A percentile compares a stretch with the other conserved stretches of the same genome.
phyloP scores from a whole-genome alignment of 2,797 vertebrate species.

The Chiroxiphia lanceolata region DNA sequence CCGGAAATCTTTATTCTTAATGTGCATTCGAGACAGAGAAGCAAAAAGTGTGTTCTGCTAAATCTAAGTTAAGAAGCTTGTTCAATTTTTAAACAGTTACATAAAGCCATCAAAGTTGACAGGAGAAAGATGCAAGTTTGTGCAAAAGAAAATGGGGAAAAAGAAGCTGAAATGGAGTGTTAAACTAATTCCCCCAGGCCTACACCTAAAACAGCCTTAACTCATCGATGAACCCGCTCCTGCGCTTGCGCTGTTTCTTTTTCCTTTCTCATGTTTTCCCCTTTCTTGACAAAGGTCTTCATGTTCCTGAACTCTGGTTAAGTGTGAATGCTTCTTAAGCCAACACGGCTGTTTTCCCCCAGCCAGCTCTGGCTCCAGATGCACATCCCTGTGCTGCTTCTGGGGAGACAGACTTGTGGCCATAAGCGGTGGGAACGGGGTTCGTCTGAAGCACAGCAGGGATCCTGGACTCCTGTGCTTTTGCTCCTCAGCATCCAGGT shows the following conservation, averaged over 20 bases:
- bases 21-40: constrained; percentile 28
- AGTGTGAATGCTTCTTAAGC: not conserved
- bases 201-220: constrained; percentile 33
- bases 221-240: not conserved
- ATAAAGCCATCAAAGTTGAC: constrained; percentile 73
- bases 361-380: not conserved
- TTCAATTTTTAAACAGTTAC: constrained; percentile 78
- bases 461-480: not conserved
- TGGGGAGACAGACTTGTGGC: not conserved
- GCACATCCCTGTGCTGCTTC: not conserved
- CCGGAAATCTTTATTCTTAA: constrained; percentile 54
- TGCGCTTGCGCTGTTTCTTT: not conserved
- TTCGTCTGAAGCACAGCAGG: not conserved
- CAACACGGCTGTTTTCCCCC: not conserved
- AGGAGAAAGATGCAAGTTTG: constrained; percentile 44
- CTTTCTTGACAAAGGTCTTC: not conserved
- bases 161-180: constrained; percentile 46
- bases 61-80: constrained; percentile 68
- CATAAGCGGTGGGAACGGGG: not conserved
- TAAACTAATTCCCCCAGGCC: constrained; percentile 53
- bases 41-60: constrained; percentile 42
- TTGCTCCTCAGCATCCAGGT: not conserved
- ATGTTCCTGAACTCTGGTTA: not conserved
- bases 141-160: constrained; percentile 19
- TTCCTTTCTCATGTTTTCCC: not conserved